Evolutionary conservation across 2,113 vertebrate genomes (phyloP).

Genomic region (Dicentrarchus labrax): DNA sequence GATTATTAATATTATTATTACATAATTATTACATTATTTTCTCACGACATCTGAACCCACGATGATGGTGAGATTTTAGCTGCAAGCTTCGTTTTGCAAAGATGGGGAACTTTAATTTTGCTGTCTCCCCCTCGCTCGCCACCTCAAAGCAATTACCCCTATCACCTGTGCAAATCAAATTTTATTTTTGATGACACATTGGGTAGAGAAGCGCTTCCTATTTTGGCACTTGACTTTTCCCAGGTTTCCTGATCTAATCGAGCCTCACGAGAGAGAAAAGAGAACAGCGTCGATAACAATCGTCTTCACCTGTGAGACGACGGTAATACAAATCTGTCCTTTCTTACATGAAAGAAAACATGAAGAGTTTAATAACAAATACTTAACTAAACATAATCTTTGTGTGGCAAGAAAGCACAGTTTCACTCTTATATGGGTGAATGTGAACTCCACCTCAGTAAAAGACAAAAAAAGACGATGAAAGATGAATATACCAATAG

Average conservation of each 20-base stretch:
- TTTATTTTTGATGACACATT: slow-evolving; percentile 69
- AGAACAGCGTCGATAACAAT: slow-evolving; percentile 47
- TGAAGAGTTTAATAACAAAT: neutral
- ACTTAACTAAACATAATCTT: neutral
- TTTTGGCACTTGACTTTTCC: slow-evolving; percentile 70
- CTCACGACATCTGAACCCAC: slow-evolving; percentile 25
- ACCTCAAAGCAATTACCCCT: slow-evolving; percentile 75
- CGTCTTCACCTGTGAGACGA: slow-evolving; percentile 9
- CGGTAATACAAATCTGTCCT: slow-evolving; percentile 24
- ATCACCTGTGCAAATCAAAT: slow-evolving; percentile 69
- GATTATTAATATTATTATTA: no score
- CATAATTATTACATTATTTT: slow-evolving; percentile 31
- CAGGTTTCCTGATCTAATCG: slow-evolving; percentile 67
- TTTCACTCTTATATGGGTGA: neutral
- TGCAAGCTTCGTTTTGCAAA: slow-evolving; percentile 10
- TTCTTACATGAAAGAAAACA: slow-evolving; percentile 5
- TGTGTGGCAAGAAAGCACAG: slow-evolving; percentile 1
- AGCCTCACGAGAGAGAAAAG: slow-evolving; percentile 16
- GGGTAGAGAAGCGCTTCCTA: slow-evolving; percentile 51
- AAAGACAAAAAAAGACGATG: neutral
- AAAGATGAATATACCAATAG: neutral
- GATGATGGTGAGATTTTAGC: slow-evolving; percentile 49
- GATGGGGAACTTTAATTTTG: slow-evolving; percentile 51
- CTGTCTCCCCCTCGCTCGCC: slow-evolving; percentile 16
- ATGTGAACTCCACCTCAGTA: neutral